A percentile compares a stretch with the other conserved stretches of the same genome.
These are phyloP conservation scores for Acropora yongei DNA, from an alignment of 64 coral and sea anemone genomes.

Conservation along the genomic window DNA sequence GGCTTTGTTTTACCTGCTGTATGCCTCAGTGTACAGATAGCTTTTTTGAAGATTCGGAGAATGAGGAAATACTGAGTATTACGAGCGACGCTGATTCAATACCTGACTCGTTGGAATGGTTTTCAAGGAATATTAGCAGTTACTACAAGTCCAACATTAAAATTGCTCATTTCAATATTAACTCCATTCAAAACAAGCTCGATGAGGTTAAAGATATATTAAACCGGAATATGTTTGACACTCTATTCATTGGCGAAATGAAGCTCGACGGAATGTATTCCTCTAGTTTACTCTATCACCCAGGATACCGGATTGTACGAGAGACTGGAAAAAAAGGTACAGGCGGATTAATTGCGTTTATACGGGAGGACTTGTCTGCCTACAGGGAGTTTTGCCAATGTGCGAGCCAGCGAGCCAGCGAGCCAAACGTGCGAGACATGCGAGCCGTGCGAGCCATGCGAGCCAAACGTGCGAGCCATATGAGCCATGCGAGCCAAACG, in stretches of 20 bases:
- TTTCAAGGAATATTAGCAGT: conserved; percentile 22
- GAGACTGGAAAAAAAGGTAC: conserved; percentile 61
- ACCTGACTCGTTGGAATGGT: conserved; percentile 45
- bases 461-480: too few species aligned
- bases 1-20: conserved; percentile 33
- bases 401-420: too few species aligned
- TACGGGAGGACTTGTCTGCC: conserved; percentile 41
- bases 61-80: conserved; percentile 1
- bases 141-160: conserved; percentile 41
- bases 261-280: conserved; percentile 31
- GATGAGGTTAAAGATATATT: conserved; percentile 31
- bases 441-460: too few species aligned
- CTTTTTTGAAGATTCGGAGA: conserved; percentile 12
- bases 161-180: conserved; percentile 50
- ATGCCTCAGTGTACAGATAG: conserved; percentile 16
- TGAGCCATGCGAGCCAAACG: too few species aligned
- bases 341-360: conserved; percentile 60
- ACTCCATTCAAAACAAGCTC: conserved; percentile 31
- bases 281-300: conserved; percentile 28
- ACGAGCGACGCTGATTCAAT: not conserved
- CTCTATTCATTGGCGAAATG: conserved; percentile 35
- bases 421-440: too few species aligned
- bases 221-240: conserved; percentile 4
- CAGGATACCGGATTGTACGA: conserved; percentile 45
- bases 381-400: not conserved